A percentile compares a stretch with the other conserved stretches of the same genome.
Conservation (phyloP, 2,888 invertebrate genomes). For the Lepas anatifera region DNA sequence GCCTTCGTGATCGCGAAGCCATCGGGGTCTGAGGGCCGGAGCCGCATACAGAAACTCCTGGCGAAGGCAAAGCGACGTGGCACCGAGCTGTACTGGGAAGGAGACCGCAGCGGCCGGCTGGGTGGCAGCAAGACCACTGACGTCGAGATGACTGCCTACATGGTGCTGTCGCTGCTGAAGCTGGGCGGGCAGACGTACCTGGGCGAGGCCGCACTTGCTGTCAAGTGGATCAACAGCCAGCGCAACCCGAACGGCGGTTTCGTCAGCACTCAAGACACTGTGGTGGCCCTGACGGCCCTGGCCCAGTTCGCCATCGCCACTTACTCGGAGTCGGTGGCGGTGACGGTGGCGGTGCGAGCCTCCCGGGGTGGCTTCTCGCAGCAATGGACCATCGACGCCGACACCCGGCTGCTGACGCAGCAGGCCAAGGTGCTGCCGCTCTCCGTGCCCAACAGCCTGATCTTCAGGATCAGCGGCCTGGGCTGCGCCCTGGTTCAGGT, state of each 20-base stretch:
- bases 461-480: neutral
- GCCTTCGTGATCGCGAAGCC: neutral
- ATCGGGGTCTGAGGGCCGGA: neutral
- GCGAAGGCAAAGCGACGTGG: neutral
- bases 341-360: neutral
- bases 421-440: neutral
- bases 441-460: neutral
- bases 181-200: constrained; percentile 35
- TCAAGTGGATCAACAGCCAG: constrained; percentile 59
- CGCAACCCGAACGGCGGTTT: constrained; percentile 51
- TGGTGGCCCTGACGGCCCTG: constrained; percentile 19
- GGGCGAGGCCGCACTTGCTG: constrained; percentile 45
- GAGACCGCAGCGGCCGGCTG: neutral
- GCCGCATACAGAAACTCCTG: constrained; percentile 1
- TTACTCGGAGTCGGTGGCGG: neutral
- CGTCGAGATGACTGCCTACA: constrained; percentile 56
- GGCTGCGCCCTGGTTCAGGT: constrained; percentile 23
- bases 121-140: constrained; percentile 38
- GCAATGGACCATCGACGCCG: neutral
- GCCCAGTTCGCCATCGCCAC: constrained; percentile 5
- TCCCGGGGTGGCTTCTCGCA: neutral
- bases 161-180: constrained; percentile 44
- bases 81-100: neutral
- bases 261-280: constrained; percentile 16
- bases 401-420: neutral